Percentiles rank a stretch among this genome's conserved stretches.
Conservation (phyloP, 2,888 invertebrate species). For the Microplitis deprimator region DNA sequence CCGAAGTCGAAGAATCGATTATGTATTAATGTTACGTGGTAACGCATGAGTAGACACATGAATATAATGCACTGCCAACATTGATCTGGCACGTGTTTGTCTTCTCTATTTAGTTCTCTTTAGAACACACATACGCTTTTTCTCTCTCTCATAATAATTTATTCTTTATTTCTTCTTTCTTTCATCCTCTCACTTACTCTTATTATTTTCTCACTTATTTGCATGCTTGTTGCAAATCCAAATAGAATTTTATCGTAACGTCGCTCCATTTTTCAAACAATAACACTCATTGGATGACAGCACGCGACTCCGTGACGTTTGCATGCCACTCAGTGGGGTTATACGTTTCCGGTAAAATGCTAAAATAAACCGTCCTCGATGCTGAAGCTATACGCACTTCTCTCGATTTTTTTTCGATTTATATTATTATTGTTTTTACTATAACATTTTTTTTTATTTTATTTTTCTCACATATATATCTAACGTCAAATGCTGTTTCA, state of each 20-base stretch:
- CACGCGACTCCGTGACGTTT: conserved; percentile 28
- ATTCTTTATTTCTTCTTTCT: background rate
- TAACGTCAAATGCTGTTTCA: background rate
- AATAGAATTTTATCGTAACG: conserved; percentile 39
- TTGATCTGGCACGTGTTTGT: conserved; percentile 22
- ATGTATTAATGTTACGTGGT: conserved; percentile 20
- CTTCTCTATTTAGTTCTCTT: conserved; percentile 13
- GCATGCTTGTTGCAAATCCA: conserved; percentile 28
- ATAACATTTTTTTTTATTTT: background rate
- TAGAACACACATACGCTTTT: no score
- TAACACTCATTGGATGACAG: conserved; percentile 38
- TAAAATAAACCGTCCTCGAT: conserved; percentile 30
- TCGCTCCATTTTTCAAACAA: conserved; percentile 42
- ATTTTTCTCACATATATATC: background rate
- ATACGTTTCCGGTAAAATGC: conserved; percentile 12
- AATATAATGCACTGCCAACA: conserved; percentile 12
- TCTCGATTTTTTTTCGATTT: background rate
- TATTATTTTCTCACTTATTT: conserved; percentile 22
- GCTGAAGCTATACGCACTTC: conserved; percentile 7
- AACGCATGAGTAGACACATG: conserved; percentile 10
- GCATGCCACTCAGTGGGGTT: conserved; percentile 30
- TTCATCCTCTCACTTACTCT: background rate
- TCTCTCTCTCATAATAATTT: background rate
- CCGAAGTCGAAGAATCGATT: conserved; percentile 25
- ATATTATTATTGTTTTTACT: background rate